Conservation (phyloP, 2,888 invertebrate species). For the Perizoma affinitatum region DNA sequence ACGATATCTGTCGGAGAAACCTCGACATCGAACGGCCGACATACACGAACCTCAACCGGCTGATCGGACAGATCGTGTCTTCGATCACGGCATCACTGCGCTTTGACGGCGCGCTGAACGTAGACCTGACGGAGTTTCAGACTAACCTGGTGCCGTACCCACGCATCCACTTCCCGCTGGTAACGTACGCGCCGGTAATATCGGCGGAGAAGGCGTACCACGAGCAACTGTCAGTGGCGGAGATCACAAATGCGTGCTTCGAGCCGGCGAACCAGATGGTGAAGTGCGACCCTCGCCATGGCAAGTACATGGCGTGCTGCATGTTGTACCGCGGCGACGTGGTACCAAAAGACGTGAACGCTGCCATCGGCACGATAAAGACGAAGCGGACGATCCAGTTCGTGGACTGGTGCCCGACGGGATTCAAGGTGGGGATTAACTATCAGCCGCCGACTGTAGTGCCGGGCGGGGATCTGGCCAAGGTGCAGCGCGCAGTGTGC, state of each 20-base stretch:
- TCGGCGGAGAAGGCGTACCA: conserved; percentile 97
- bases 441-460: conserved; percentile 94
- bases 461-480: conserved; percentile 95
- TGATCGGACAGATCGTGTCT: conserved; percentile 97
- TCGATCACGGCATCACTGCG: conserved; percentile 96
- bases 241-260: conserved; percentile 97
- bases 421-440: conserved; percentile 92
- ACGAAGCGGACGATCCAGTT: conserved; percentile 97
- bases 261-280: conserved; percentile 98
- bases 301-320: conserved; percentile 97
- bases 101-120: conserved; percentile 96
- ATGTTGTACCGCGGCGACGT: conserved; percentile 97
- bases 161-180: conserved; percentile 96
- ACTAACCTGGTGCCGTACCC: conserved; percentile 97
- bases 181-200: conserved; percentile 95
- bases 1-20: conserved; percentile 96
- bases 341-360: conserved; percentile 97
- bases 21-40: conserved; percentile 97
- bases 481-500: conserved; percentile 97
- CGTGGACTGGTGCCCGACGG: conserved; percentile 95
- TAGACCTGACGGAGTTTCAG: conserved; percentile 96
- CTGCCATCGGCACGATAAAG: conserved; percentile 96
- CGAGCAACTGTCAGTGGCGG: conserved; percentile 94
- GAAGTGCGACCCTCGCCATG: conserved; percentile 95
- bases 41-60: conserved; percentile 96